Evolutionary conservation across 2,797 vertebrate species (phyloP).

Genomic region (Sylvia borin): DNA sequence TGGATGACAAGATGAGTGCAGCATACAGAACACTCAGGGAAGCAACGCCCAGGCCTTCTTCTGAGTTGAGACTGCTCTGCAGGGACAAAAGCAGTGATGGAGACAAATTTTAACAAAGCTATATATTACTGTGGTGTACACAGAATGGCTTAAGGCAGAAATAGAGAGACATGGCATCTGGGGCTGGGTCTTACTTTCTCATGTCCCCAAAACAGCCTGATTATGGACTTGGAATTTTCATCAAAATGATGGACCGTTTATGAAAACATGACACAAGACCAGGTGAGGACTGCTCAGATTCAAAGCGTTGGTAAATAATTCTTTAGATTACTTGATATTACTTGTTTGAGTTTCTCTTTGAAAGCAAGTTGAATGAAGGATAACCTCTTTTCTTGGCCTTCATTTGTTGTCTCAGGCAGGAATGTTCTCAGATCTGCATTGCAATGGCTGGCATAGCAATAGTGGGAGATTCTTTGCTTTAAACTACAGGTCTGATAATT

Average conservation of each 20-base stretch:
- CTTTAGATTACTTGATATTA: not conserved
- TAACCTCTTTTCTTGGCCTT: not conserved
- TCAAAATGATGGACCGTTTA: not conserved
- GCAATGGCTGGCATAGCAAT: not conserved
- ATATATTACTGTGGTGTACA: not conserved
- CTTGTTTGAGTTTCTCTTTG: not conserved
- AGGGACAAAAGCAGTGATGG: not conserved
- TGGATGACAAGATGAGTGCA: constrained; percentile 89
- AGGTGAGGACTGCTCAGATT: not conserved
- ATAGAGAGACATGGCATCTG: not conserved
- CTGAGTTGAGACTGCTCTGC: constrained; percentile 93
- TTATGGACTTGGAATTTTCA: not conserved
- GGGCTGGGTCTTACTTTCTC: not conserved
- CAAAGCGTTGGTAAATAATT: not conserved
- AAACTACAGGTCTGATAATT: not conserved
- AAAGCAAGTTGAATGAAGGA: not conserved
- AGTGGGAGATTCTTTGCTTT: not conserved
- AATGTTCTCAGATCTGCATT: not conserved
- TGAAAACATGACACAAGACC: not conserved
- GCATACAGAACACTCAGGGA: constrained; percentile 91
- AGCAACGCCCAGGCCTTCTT: constrained; percentile 88
- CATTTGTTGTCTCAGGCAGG: not conserved
- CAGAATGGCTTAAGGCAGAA: not conserved
- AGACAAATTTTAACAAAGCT: not conserved
- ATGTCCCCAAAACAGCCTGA: not conserved